phyloP scores from a whole-genome alignment of 2,113 vertebrate species.

The Riparia riparia region DNA sequence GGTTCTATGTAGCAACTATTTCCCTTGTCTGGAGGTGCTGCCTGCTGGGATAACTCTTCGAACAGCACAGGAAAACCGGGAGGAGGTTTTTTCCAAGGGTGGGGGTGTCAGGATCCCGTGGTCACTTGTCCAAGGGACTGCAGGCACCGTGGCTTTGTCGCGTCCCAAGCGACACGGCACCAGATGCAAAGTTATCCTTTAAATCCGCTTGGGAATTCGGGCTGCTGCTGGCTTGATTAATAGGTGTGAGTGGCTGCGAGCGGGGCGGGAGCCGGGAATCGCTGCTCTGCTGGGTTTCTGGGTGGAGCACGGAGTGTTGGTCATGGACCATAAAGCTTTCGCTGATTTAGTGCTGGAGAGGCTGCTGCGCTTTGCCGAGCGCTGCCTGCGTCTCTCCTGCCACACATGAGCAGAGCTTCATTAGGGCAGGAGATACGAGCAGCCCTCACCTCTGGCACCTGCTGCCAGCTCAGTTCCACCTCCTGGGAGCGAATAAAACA shows the following conservation, averaged over 20 bases:
- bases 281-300: constrained; percentile 31
- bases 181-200: not conserved
- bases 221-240: constrained; percentile 22
- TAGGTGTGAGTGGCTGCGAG: not conserved
- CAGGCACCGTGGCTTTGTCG: not conserved
- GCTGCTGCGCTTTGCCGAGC: not conserved
- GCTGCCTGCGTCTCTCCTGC: not conserved
- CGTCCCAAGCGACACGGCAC: not conserved
- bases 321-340: constrained; percentile 40
- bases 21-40: not conserved
- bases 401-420: not conserved
- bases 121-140: not conserved
- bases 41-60: not conserved
- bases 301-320: constrained; percentile 36
- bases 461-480: not conserved
- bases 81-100: not conserved
- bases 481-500: not conserved
- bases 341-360: not conserved
- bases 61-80: accelerated
- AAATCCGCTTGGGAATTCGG: not conserved
- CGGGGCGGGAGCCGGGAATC: not conserved
- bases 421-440: not conserved
- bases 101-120: accelerated
- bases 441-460: not conserved
- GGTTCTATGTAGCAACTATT: accelerated